Evolutionary conservation across 2,797 vertebrate species (phyloP).

Genomic region (Podargus strigoides): DNA sequence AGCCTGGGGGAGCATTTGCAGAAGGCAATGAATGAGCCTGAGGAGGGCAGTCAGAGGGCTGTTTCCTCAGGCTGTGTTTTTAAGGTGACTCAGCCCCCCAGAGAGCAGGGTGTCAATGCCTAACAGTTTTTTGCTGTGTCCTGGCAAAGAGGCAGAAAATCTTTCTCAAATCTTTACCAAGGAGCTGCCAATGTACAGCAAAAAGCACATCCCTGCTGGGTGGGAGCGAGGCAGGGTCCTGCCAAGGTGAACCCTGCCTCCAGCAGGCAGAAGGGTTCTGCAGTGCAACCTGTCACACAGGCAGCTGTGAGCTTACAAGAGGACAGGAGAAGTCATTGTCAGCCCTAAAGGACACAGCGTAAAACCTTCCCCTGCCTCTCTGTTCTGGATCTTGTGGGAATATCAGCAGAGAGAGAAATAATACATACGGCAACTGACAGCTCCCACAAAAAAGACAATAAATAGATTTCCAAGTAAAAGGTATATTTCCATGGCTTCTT

Average conservation of each 20-base stretch:
- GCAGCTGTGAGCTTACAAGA: neutral
- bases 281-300: rapidly evolving
- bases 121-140: neutral
- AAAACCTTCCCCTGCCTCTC: neutral
- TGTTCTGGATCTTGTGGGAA: neutral
- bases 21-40: neutral
- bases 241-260: neutral
- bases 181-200: neutral
- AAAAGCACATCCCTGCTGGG: rapidly evolving
- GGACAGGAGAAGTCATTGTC: neutral
- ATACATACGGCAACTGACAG: neutral
- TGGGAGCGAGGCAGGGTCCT: neutral
- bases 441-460: neutral
- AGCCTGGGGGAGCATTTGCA: rapidly evolving
- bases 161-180: no score
- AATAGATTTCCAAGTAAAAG: neutral
- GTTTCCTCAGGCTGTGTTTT: neutral
- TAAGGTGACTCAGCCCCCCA: neutral
- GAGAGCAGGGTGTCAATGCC: no score
- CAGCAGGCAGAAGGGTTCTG: neutral
- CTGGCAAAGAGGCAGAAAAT: neutral
- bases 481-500: neutral
- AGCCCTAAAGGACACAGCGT: neutral
- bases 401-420: neutral
- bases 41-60: no score